phyloP scores from a whole-genome alignment of 2,797 vertebrate species.

The Lutjanus campechanus region DNA sequence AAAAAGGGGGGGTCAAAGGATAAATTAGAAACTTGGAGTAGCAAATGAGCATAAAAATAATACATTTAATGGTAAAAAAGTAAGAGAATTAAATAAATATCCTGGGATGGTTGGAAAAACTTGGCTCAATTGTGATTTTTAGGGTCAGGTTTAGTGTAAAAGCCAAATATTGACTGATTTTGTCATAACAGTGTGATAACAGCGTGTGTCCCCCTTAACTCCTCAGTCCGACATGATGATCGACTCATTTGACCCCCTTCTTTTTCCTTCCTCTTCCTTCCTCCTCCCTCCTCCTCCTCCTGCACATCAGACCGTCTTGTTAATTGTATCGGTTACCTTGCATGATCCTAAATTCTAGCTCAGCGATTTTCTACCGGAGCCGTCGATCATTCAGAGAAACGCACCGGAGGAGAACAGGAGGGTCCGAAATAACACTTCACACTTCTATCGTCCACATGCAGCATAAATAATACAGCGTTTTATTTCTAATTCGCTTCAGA shows the following conservation, averaged over 20 bases:
- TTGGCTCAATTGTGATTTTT: slow-evolving; percentile 29
- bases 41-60: not conserved
- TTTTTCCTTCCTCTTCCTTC: not conserved
- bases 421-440: slow-evolving; percentile 60
- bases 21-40: slow-evolving; percentile 22
- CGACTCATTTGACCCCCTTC: slow-evolving; percentile 23
- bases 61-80: not conserved
- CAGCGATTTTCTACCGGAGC: slow-evolving; percentile 23
- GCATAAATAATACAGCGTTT: slow-evolving; percentile 19
- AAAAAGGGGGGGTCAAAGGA: not conserved
- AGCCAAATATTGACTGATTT: slow-evolving; percentile 2
- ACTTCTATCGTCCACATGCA: slow-evolving; percentile 40
- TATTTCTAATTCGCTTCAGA: slow-evolving; percentile 3
- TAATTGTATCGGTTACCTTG: slow-evolving; percentile 18
- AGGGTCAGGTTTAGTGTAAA: slow-evolving; percentile 62
- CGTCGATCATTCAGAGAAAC: slow-evolving; percentile 37
- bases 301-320: slow-evolving; percentile 21
- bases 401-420: slow-evolving; percentile 28
- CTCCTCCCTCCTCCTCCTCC: not conserved
- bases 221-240: slow-evolving; percentile 25
- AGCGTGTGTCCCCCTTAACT: not conserved
- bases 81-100: not conserved
- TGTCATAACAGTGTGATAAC: not conserved
- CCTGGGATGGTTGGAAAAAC: not conserved
- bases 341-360: slow-evolving; percentile 41